phyloP scores from a whole-genome alignment of 2,113 vertebrate species.

The Sitta europaea region DNA sequence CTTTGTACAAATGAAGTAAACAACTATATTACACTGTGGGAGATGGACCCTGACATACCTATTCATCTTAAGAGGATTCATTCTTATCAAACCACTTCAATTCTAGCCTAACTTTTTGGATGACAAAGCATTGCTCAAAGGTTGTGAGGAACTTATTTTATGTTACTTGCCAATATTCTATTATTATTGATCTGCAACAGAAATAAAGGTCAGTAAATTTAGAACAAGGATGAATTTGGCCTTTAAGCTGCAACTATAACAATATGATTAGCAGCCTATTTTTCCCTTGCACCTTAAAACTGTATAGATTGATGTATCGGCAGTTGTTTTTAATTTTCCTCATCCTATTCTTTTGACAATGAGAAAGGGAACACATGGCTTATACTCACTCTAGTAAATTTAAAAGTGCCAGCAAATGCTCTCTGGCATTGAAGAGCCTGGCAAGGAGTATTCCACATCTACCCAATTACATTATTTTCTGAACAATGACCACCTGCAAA shows the following conservation, averaged over 20 bases:
- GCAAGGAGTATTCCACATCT: not conserved
- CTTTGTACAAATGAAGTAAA: constrained; percentile 4
- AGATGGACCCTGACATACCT: not conserved
- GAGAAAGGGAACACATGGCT: not conserved
- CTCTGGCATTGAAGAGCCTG: not conserved
- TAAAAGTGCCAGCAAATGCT: not conserved
- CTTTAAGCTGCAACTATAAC: not conserved
- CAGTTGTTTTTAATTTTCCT: not conserved
- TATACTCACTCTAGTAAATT: not conserved
- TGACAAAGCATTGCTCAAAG: not conserved
- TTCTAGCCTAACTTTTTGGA: not conserved
- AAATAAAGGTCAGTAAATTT: constrained; percentile 40
- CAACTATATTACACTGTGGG: not conserved
- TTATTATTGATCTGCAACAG: constrained; percentile 34
- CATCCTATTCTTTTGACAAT: not conserved
- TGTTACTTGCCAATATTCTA: not conserved
- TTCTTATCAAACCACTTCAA: not conserved
- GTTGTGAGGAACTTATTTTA: not conserved
- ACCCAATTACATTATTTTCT: not conserved
- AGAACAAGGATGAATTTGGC: not conserved
- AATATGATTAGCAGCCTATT: not conserved
- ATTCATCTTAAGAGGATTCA: not conserved
- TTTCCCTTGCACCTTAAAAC: not conserved
- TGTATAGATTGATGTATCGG: not conserved
- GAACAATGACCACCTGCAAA: not conserved